Percentiles rank a stretch among this genome's conserved stretches.
These are phyloP conservation scores for Eilema caniola DNA, from an alignment of 2,888 invertebrate genomes.

Conservation along the genomic window DNA sequence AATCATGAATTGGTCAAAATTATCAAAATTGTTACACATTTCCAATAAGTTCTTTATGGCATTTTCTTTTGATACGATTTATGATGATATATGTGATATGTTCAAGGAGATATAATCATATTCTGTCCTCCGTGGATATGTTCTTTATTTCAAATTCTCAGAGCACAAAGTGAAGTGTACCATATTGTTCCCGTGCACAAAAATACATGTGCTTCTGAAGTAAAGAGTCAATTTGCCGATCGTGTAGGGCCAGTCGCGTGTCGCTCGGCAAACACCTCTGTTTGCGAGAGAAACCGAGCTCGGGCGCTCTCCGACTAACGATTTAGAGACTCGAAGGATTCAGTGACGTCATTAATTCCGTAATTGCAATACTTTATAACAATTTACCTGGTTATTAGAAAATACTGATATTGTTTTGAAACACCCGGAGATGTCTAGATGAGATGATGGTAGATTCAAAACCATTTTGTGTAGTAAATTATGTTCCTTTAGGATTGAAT, in stretches of 20 bases:
- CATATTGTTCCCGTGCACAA: neutral
- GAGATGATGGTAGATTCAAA: neutral
- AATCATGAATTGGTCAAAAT: too few relatives aligned
- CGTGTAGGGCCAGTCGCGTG: neutral
- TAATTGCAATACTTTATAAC: neutral
- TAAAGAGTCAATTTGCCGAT: neutral
- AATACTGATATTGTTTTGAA: neutral
- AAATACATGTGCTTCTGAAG: neutral
- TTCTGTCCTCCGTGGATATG: too few relatives aligned
- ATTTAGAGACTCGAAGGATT: neutral
- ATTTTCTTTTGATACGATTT: too few relatives aligned
- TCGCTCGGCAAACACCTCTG: conserved; percentile 3
- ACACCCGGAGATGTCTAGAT: neutral
- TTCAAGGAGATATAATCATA: too few relatives aligned
- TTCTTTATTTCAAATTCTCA: too few relatives aligned
- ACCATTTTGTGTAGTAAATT: neutral
- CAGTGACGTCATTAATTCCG: neutral
- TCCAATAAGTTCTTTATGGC: neutral
- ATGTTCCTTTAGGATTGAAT: neutral
- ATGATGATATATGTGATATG: too few relatives aligned
- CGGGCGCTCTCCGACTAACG: neutral
- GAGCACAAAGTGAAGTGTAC: neutral
- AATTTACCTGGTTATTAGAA: neutral
- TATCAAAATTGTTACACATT: neutral
- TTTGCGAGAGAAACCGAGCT: conserved; percentile 6